Evolutionary conservation across 2,888 invertebrate species (phyloP).

Genomic region (Pyrgus malvae): DNA sequence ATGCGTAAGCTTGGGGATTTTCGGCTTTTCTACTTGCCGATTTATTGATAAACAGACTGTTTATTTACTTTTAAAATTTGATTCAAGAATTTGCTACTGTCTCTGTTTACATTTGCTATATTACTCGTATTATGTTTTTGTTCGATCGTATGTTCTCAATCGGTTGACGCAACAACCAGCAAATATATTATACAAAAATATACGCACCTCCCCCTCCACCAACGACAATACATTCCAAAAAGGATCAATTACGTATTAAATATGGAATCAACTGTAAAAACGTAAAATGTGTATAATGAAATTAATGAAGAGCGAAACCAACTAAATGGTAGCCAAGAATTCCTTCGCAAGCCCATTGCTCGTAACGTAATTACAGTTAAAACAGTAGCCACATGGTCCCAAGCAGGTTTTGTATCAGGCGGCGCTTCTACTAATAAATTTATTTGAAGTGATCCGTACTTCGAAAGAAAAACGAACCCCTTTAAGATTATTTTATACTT

Average conservation of each 20-base stretch:
- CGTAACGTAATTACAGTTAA: conserved; percentile 4
- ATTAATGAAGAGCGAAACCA: neutral
- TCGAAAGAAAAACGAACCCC: too few relatives aligned
- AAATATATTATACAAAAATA: too few relatives aligned
- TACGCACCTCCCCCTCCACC: too few relatives aligned
- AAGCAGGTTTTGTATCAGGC: conserved; percentile 7
- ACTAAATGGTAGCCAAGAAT: conserved; percentile 1
- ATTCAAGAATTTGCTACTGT: neutral
- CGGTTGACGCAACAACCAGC: too few relatives aligned
- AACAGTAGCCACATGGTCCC: neutral
- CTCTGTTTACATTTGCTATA: too few relatives aligned
- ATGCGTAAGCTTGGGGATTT: neutral
- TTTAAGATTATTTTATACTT: too few relatives aligned
- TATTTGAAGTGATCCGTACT: neutral
- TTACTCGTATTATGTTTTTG: too few relatives aligned
- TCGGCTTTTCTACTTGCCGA: neutral
- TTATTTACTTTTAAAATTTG: neutral
- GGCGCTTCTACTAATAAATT: conserved; percentile 1
- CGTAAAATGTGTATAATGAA: neutral
- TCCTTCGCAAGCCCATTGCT: neutral
- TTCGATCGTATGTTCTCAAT: too few relatives aligned
- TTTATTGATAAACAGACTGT: neutral
- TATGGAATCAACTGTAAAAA: neutral
- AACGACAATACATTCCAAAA: too few relatives aligned
- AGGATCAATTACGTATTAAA: too few relatives aligned